phyloP scores from a whole-genome alignment of 2,113 vertebrate genomes.

The Cricetomys ansorgei region DNA sequence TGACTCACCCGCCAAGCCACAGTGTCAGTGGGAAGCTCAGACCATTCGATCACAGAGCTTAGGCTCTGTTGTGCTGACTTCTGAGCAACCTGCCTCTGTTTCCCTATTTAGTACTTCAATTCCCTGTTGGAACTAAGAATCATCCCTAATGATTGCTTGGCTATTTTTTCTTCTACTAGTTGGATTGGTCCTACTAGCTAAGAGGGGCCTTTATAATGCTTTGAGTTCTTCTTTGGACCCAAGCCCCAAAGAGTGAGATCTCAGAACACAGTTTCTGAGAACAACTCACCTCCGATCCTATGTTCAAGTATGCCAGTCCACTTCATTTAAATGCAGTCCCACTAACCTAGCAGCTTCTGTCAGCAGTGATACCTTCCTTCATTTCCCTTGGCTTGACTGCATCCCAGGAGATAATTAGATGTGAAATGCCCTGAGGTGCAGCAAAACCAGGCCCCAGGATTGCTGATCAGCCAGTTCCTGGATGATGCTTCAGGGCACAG shows the following conservation, averaged over 20 bases:
- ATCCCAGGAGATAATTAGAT: conserved; percentile 65
- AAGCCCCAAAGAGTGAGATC: neutral
- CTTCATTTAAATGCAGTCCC: neutral
- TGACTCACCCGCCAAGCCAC: neutral
- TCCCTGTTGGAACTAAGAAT: neutral
- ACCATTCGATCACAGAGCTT: no score
- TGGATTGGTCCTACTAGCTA: neutral
- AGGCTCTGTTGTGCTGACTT: neutral
- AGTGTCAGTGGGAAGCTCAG: neutral
- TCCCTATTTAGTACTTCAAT: neutral
- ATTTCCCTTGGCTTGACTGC: neutral
- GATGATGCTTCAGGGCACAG: conserved; percentile 13
- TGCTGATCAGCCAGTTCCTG: conserved; percentile 49
- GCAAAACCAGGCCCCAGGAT: conserved; percentile 36
- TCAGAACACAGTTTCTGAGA: neutral
- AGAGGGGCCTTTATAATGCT: neutral
- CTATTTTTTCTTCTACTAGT: neutral
- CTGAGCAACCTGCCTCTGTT: neutral
- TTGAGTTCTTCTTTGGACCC: neutral
- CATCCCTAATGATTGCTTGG: neutral
- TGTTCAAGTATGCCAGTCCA: neutral
- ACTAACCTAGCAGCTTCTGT: conserved; percentile 42
- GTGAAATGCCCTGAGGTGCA: conserved; percentile 52
- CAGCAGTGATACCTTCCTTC: neutral
- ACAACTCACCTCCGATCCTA: neutral